These are phyloP conservation scores for Phytoseiulus persimilis DNA, from an alignment of 2,888 invertebrate species.

Conservation along the genomic window DNA sequence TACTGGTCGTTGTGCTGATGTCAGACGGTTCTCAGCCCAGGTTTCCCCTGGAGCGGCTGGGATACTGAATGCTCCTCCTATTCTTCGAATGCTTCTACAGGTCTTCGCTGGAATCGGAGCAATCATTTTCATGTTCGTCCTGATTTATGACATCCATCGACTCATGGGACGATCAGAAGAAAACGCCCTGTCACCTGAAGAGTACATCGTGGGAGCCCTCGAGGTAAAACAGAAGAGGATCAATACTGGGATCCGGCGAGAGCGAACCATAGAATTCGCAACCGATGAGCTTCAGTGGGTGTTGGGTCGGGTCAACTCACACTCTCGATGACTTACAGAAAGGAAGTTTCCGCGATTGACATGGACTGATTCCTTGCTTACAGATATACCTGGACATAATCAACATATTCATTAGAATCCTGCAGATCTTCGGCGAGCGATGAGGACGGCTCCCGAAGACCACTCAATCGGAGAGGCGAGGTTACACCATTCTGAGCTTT, in stretches of 20 bases:
- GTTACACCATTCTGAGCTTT: no score
- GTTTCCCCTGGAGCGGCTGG: background rate
- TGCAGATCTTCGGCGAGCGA: background rate
- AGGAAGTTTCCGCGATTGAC: background rate
- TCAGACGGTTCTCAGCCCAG: no score
- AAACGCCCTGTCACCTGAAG: conserved; percentile 6
- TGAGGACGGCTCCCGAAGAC: no score
- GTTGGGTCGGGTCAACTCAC: no score
- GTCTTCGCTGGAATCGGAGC: conserved; percentile 9
- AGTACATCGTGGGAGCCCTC: conserved; percentile 12
- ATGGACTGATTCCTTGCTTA: background rate
- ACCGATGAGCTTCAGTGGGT: no score
- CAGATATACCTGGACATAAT: conserved; percentile 7
- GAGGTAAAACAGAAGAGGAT: background rate
- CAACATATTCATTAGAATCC: conserved; percentile 25
- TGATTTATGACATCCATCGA: conserved; percentile 13
- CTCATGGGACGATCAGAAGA: background rate
- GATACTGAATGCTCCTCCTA: background rate
- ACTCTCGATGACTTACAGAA: no score
- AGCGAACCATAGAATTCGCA: no score
- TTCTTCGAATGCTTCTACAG: background rate
- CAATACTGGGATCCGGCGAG: no score
- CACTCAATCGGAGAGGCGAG: no score
- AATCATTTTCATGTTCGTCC: conserved; percentile 10
- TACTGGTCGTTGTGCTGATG: no score